Evolutionary conservation across 23 tunicate genomes (phyloP), one percentile per base, ranked within the genome.

Genomic region (Phallusia fumigata): DNA sequence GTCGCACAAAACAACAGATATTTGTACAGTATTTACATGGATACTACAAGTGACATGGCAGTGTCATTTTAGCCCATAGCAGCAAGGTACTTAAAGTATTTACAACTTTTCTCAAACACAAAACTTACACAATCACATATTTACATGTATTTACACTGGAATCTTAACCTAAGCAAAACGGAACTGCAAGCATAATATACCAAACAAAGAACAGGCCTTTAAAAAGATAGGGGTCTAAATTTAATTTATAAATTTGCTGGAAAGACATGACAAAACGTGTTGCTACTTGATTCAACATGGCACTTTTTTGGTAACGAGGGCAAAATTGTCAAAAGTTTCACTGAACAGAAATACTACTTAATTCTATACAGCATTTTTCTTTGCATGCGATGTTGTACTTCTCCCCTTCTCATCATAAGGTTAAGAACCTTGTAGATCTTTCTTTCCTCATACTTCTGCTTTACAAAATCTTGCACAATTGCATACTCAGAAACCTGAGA

Each of bases 301-400:
- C 10, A 3, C 8, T 40, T 40, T 40, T 40, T 5, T 3, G 47
- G 10, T 3, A 40, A 40, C 10, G 5, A 5, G 5, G 47, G 47
- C 47, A 58, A 58, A 58, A 8, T 21, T 21, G 18, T 51, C 18
- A 51, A 51, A 18, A 51, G 58, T 13, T 58, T 58, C 5, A 16
- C 8, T 58, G 69, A 58, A 6, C 26, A 58, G 26, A 24, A 58
- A 80, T 22, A 52, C 79, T 84, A 96, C 47, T 89, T 91, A 72
- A 96, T 77, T 30, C 99, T 84, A 58, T 88, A 96, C 18, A 96
- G 86, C 99, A 96, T 96, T 65, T 91, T 91, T 65, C 99, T 81
- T 78, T 96, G 99, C 99, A 96, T 96, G 49, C 99, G 73, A 76
- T 96, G 99, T 53, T 91, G 97, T 0, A 96, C 40, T 82, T 96